phyloP scores from a whole-genome alignment of 2,888 invertebrate species.

The Diarsia rubi region DNA sequence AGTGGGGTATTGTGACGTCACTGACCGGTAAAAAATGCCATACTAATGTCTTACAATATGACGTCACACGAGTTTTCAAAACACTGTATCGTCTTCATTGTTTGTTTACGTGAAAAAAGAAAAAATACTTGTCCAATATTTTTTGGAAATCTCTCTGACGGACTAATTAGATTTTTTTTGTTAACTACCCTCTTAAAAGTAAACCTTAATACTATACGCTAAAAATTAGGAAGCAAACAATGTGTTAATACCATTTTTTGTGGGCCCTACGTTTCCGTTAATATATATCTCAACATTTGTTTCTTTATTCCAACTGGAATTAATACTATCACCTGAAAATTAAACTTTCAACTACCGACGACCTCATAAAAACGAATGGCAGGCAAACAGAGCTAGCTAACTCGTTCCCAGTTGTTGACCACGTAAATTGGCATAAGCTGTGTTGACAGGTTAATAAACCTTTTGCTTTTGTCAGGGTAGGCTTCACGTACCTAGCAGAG shows the following conservation, averaged over 20 bases:
- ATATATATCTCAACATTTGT: background rate
- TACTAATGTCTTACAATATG: too few relatives aligned
- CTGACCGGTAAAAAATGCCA: too few relatives aligned
- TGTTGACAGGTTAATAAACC: background rate
- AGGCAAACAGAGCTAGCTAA: background rate
- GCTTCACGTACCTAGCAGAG: constrained; percentile 84
- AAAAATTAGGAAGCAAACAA: background rate
- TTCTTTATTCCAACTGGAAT: background rate
- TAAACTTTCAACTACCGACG: background rate
- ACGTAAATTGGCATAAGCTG: background rate
- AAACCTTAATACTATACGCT: background rate
- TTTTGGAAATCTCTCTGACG: too few relatives aligned
- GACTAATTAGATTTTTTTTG: too few relatives aligned
- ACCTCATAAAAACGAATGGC: background rate
- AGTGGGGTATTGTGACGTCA: too few relatives aligned
- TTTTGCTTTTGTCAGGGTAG: constrained; percentile 72
- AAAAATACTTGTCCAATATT: too few relatives aligned
- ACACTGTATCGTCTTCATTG: too few relatives aligned
- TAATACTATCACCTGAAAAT: background rate
- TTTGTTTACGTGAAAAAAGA: too few relatives aligned
- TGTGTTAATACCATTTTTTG: too few relatives aligned
- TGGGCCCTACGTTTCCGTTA: background rate
- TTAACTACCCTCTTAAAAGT: too few relatives aligned
- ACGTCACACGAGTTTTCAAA: too few relatives aligned
- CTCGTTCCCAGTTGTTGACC: background rate